Evolutionary conservation across 2,113 vertebrate species (phyloP).

Genomic region (Lichenostomus cassidix): DNA sequence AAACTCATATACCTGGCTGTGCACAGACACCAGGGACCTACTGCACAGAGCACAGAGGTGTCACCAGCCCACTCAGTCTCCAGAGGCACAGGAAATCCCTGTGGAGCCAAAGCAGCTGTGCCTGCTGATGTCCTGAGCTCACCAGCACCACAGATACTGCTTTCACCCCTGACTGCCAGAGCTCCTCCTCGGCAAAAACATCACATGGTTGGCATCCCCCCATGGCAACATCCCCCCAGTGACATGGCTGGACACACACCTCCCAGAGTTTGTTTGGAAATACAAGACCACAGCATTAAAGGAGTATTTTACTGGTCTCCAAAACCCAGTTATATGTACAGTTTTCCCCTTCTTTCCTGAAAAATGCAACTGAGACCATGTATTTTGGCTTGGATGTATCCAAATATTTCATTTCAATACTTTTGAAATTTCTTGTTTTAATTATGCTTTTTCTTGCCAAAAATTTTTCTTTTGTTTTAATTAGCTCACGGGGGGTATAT

Average conservation of each 20-base stretch:
- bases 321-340: background rate
- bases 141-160: background rate
- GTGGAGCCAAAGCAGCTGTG: background rate
- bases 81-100: background rate
- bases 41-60: background rate
- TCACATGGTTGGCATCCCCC: background rate
- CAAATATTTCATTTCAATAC: background rate
- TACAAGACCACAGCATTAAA: background rate
- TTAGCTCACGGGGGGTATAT: background rate
- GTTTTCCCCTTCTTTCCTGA: background rate
- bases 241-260: background rate
- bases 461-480: background rate
- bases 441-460: background rate
- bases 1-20: background rate
- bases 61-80: rapidly evolving
- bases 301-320: background rate
- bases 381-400: background rate
- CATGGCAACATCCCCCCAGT: background rate
- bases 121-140: background rate
- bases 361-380: background rate
- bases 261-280: background rate
- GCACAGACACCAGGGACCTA: background rate
- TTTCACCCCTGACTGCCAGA: rapidly evolving
- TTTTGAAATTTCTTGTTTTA: conserved; percentile 8
- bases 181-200: background rate